Conservation (phyloP, 2,797 vertebrate species). For the Amphiprion clarkii region DNA sequence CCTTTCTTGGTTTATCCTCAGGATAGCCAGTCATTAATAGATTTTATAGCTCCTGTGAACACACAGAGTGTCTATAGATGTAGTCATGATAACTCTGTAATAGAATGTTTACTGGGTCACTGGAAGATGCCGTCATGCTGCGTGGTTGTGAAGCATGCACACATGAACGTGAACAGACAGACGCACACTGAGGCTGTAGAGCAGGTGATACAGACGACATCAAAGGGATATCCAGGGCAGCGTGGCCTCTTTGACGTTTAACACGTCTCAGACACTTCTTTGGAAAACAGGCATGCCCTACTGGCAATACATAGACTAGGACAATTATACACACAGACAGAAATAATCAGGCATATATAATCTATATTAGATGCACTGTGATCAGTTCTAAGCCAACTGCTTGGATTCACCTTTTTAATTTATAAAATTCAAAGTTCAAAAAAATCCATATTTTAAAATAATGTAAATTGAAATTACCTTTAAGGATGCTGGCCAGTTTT, state of each 20-base stretch:
- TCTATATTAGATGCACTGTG: not conserved
- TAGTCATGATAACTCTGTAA: constrained; percentile 67
- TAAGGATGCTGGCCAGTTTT: constrained; percentile 49
- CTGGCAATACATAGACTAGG: constrained; percentile 29
- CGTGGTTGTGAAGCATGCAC: constrained; percentile 43
- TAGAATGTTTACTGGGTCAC: constrained; percentile 55
- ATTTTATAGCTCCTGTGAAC: constrained; percentile 67
- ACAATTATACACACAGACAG: constrained; percentile 33
- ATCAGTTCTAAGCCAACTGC: not conserved
- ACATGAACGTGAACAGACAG: constrained; percentile 19
- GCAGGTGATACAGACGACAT: constrained; percentile 65
- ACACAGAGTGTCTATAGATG: constrained; percentile 45
- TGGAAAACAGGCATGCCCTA: constrained; percentile 37
- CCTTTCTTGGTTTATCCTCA: constrained; percentile 59
- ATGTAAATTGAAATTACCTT: constrained; percentile 48
- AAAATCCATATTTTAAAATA: not conserved
- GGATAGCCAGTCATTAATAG: constrained; percentile 66
- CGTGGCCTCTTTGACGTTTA: constrained; percentile 51
- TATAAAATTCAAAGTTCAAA: not conserved
- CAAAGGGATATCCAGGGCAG: constrained; percentile 54
- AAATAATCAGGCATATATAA: constrained; percentile 42
- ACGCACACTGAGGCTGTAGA: constrained; percentile 36
- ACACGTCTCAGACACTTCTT: constrained; percentile 50
- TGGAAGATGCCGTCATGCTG: constrained; percentile 59
- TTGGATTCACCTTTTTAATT: not conserved